Base-by-base conservation (phyloP, 2,888 invertebrate species). In the Brachyopa scutellaris region DNA sequence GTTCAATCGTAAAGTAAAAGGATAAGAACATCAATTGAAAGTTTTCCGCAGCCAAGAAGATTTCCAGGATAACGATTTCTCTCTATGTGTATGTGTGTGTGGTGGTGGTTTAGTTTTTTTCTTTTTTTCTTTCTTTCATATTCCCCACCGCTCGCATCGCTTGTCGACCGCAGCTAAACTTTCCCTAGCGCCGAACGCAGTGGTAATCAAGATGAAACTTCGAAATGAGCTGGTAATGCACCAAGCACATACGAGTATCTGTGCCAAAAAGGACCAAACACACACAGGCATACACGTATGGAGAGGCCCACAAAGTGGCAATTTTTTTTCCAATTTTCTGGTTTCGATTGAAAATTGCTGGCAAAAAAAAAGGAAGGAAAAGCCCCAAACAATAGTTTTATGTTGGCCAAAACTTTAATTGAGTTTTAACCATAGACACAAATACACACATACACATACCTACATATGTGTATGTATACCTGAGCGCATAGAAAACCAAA, bases 121-220 rank as follows among this genome's bases (percentile, higher is more conserved):
- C 17, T 47, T 40, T 40, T 36, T 42, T 45, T 49, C 15, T 38
- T n/a, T n/a, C n/a, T n/a, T n/a, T n/a, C n/a, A n/a, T n/a, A n/a
- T n/a, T 29, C 45, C 29, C 51, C 26, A 53, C 53, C 26, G 3
- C 7, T 13, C 15, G n/a, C 53, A n/a, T 26, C 8, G 9, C 38
- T 40, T 36, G 42, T 31, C 38, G 38, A 19, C 64, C 57, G 31
- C 59, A 69, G 19, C 49, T 57, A 57, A 69, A 45, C 23, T 66
- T 66, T 40, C 29, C 66, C 72, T 55, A 47, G 69, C 55, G 23
- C 51, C 23, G 21, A 61, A 49, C 61, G 53, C 66, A 53, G 31
- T 77, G 70, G 82, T 82, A 82, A 82, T 82, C 70, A 83, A 83
- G 83, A 83, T 83, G 83, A 73, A 83, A 83, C 83, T 78, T 77